Evolutionary conservation across 2,888 invertebrate genomes (phyloP).

Genomic region (Lymantria monacha): DNA sequence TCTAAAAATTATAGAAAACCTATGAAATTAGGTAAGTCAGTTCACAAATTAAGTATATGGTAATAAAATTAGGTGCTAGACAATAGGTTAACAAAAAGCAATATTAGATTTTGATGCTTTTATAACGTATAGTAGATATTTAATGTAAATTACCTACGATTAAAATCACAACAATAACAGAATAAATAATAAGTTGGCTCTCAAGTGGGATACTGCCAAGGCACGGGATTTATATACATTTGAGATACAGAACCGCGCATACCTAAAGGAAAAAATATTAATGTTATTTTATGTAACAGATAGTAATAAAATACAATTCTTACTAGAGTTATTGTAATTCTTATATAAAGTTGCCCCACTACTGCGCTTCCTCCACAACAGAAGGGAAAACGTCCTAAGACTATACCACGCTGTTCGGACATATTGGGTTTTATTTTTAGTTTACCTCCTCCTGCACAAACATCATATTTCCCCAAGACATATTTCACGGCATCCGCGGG

Average conservation of each 20-base stretch:
- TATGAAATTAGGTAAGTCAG: slow-evolving; percentile 52
- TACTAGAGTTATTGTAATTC: no score
- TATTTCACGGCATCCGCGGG: no score
- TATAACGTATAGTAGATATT: slow-evolving; percentile 2
- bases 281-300: background rate
- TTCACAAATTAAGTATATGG: slow-evolving; percentile 11
- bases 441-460: no score
- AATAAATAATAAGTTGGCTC: slow-evolving; percentile 6
- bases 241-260: slow-evolving; percentile 85
- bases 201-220: slow-evolving; percentile 81
- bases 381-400: no score
- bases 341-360: no score
- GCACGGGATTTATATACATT: slow-evolving; percentile 85
- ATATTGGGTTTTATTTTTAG: no score
- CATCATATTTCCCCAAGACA: no score
- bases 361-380: no score
- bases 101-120: slow-evolving; percentile 25
- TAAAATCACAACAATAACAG: slow-evolving; percentile 9
- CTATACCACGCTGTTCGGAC: no score
- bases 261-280: slow-evolving; percentile 60
- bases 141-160: slow-evolving; percentile 15
- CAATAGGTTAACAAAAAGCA: background rate
- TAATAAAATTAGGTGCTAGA: background rate
- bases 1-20: slow-evolving; percentile 53
- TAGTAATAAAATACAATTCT: no score